Evolutionary conservation across 2,113 vertebrate species (phyloP).

Genomic region (Cichladusa arquata): DNA sequence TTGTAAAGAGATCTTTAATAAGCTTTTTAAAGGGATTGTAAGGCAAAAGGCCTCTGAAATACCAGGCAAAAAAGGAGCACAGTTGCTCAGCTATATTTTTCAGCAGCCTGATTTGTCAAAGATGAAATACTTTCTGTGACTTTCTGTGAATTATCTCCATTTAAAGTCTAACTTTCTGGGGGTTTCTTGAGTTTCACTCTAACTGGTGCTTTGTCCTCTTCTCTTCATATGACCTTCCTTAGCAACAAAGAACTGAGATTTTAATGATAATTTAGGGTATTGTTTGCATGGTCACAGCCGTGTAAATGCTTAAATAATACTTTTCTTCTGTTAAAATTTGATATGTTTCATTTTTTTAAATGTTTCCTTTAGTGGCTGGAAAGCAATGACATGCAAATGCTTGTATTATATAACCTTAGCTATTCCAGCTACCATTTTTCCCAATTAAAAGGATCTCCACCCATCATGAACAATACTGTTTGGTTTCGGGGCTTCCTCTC

Average conservation of each 20-base stretch:
- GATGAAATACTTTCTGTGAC: background rate
- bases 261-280: background rate
- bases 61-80: background rate
- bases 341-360: background rate
- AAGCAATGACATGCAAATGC: background rate
- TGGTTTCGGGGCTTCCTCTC: background rate
- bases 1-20: background rate
- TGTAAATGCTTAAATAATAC: background rate
- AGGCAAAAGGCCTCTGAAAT: background rate
- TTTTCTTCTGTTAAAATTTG: background rate
- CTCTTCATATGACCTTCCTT: background rate
- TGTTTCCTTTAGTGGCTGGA: background rate
- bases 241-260: background rate
- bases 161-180: background rate
- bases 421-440: background rate
- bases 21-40: background rate
- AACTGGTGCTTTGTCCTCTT: accelerated
- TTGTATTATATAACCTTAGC: background rate
- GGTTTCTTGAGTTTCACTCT: background rate
- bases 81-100: background rate
- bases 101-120: background rate
- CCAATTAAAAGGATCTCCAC: background rate
- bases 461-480: background rate
- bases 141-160: background rate
- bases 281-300: background rate